Evolutionary conservation across 2,888 invertebrate species (phyloP).

Genomic region (Mimachlamys varia): DNA sequence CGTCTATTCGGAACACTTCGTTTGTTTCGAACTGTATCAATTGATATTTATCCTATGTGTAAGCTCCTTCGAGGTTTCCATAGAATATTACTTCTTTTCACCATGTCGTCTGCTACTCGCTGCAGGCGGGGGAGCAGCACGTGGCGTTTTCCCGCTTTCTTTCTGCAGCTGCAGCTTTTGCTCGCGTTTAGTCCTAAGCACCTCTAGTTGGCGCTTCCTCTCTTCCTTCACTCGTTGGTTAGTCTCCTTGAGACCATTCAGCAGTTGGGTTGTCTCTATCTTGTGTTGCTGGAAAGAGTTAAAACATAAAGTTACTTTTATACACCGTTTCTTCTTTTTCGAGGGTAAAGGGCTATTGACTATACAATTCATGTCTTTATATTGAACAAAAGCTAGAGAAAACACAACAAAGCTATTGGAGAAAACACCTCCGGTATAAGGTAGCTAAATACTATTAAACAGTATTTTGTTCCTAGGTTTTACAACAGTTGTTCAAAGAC

Average conservation of each 20-base stretch:
- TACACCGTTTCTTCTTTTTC: background rate
- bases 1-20: no score
- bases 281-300: constrained; percentile 59
- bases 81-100: background rate
- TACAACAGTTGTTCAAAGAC: no score
- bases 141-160: constrained; percentile 54
- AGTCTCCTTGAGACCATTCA: constrained; percentile 68
- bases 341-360: no score
- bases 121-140: constrained; percentile 55
- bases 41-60: no score
- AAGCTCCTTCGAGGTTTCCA: background rate
- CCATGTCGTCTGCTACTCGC: constrained; percentile 35
- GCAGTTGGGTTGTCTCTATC: constrained; percentile 69
- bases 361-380: no score
- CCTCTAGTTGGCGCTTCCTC: constrained; percentile 67
- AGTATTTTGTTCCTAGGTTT: no score
- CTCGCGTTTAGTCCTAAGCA: constrained; percentile 68
- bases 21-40: no score
- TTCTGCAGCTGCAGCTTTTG: constrained; percentile 57
- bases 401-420: no score
- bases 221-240: constrained; percentile 69
- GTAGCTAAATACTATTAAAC: no score
- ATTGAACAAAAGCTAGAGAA: no score
- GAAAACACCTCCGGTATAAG: no score
- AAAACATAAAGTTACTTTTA: background rate